These are phyloP conservation scores for Formica selysi DNA, from an alignment of 1,140 invertebrate species.

Conservation along the genomic window DNA sequence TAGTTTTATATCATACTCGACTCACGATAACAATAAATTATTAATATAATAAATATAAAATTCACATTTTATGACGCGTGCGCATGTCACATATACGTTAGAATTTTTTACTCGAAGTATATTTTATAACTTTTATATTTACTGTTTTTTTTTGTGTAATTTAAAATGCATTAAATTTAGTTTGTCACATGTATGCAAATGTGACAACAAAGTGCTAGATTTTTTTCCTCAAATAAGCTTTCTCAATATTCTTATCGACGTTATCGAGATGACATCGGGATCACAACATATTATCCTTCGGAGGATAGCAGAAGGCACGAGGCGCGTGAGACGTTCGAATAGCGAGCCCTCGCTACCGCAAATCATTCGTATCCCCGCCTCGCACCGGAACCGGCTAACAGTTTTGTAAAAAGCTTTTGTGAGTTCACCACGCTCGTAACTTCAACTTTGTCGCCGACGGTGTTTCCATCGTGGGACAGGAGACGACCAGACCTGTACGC, in stretches of 20 bases:
- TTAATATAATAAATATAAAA: slow-evolving; percentile 27
- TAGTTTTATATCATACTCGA: neutral
- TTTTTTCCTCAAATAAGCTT: neutral
- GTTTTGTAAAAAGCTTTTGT: slow-evolving; percentile 83
- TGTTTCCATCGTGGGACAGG: slow-evolving; percentile 72
- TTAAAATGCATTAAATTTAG: neutral
- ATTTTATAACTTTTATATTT: neutral
- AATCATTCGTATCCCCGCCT: slow-evolving; percentile 66
- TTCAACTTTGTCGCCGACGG: slow-evolving; percentile 79
- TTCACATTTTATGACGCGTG: neutral
- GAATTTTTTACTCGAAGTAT: neutral
- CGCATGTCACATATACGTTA: neutral
- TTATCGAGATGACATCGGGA: slow-evolving; percentile 51
- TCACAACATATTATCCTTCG: slow-evolving; percentile 68
- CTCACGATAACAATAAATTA: neutral
- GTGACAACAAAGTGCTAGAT: neutral
- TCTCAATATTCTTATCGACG: slow-evolving; percentile 25
- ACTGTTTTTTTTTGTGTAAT: neutral
- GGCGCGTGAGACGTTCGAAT: slow-evolving; percentile 59
- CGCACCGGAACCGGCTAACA: slow-evolving; percentile 69
- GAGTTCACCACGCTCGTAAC: slow-evolving; percentile 79
- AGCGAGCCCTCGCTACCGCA: slow-evolving; percentile 50
- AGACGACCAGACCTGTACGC: slow-evolving; percentile 65
- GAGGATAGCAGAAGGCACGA: slow-evolving; percentile 60
- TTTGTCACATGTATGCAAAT: neutral